These are phyloP conservation scores for Plecotus auritus DNA, from an alignment of 2,113 vertebrate species.

Conservation along the genomic window DNA sequence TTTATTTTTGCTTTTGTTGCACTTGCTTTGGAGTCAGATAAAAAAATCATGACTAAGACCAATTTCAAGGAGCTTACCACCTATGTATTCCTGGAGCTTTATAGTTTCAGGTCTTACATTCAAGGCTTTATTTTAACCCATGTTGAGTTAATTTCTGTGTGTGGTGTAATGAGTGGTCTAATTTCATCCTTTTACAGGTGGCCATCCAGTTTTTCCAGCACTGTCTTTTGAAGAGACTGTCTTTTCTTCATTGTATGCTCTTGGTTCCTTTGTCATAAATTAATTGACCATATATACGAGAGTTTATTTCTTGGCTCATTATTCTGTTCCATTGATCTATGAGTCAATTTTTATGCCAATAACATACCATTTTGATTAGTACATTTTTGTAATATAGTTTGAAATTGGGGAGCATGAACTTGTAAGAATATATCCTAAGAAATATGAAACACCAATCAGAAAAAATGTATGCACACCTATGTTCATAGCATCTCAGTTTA, in stretches of 20 bases:
- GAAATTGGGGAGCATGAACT: not conserved
- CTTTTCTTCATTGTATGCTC: not conserved
- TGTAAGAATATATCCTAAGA: too few relatives aligned
- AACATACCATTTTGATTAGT: not conserved
- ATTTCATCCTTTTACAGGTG: not conserved
- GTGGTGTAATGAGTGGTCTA: not conserved
- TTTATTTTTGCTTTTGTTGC: not conserved
- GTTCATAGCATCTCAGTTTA: too few relatives aligned
- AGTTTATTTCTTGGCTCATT: not conserved
- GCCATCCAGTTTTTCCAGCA: not conserved
- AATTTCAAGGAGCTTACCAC: not conserved
- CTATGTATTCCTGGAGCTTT: not conserved
- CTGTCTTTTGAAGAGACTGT: not conserved
- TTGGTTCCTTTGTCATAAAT: not conserved
- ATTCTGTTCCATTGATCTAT: not conserved
- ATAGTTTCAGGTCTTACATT: not conserved
- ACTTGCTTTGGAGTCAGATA: not conserved
- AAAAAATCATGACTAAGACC: not conserved
- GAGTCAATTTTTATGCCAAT: not conserved
- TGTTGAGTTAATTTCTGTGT: not conserved
- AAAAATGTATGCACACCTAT: too few relatives aligned
- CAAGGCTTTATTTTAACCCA: not conserved
- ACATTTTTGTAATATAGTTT: not conserved
- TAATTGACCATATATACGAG: not conserved
- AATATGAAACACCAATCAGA: too few relatives aligned